A percentile compares a stretch with the other conserved stretches of the same genome.
phyloP scores from a whole-genome alignment of 2,888 invertebrate species.

The Calameuta filiformis region DNA sequence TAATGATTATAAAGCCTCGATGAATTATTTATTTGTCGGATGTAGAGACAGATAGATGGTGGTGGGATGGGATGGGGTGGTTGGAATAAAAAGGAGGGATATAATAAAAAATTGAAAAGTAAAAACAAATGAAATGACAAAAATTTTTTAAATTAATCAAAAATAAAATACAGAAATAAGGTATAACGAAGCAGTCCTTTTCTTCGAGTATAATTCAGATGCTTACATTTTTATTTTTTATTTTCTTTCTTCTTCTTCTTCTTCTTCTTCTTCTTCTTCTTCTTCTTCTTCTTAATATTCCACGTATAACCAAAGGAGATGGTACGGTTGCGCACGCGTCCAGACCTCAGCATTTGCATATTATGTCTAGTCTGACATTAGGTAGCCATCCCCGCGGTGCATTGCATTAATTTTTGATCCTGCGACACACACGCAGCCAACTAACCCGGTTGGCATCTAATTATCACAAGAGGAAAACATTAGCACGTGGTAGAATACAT shows the following conservation, averaged over 20 bases:
- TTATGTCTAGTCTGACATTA: conserved; percentile 49
- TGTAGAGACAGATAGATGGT: conserved; percentile 15
- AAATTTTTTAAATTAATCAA: conserved; percentile 22
- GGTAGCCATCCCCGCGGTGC: conserved; percentile 53
- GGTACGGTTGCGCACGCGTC: conserved; percentile 45
- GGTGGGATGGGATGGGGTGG: conserved; percentile 12
- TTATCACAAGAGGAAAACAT: conserved; percentile 45
- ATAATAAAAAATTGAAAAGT: conserved; percentile 19
- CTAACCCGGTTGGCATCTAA: conserved; percentile 30
- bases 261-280: conserved; percentile 10
- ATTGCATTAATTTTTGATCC: conserved; percentile 59
- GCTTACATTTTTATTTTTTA: neutral
- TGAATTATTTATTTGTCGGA: conserved; percentile 65
- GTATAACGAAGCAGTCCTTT: conserved; percentile 36
- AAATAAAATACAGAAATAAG: conserved; percentile 14
- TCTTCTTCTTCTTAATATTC: neutral
- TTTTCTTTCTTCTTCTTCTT: conserved; percentile 3
- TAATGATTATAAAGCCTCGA: conserved; percentile 65
- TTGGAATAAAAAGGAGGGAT: conserved; percentile 10
- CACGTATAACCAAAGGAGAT: conserved; percentile 3
- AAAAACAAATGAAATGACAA: conserved; percentile 24
- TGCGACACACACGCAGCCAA: neutral
- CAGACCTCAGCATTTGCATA: conserved; percentile 57
- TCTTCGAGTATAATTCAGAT: conserved; percentile 24
- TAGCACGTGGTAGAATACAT: conserved; percentile 37